These are phyloP conservation scores for Gallinago undulata DNA, from an alignment of 2,113 vertebrate genomes.

Conservation along the genomic window DNA sequence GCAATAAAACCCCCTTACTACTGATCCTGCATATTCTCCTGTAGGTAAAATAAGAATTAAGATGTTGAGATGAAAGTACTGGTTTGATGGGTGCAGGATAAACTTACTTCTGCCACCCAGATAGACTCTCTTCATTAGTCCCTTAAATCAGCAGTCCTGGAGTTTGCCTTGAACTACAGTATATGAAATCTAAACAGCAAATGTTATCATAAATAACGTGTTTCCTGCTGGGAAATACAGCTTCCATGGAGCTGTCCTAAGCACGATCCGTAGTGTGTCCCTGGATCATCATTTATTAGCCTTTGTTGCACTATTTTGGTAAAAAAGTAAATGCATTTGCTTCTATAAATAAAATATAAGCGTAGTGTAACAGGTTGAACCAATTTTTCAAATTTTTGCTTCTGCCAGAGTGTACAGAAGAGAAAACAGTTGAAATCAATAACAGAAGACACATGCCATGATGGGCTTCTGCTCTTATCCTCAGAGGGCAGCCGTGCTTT, in stretches of 20 bases:
- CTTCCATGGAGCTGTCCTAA: neutral
- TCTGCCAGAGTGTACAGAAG: neutral
- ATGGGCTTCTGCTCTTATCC: neutral
- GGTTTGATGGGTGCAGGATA: neutral
- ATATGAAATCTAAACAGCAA: neutral
- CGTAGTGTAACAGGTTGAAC: neutral
- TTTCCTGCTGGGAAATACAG: neutral
- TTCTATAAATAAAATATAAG: neutral
- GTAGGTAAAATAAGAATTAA: neutral
- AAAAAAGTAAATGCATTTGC: neutral
- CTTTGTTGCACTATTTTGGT: neutral
- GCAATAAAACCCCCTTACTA: neutral
- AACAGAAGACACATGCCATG: neutral
- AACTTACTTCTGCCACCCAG: neutral
- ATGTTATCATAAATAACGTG: neutral
- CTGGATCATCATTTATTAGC: neutral
- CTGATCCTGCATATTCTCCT: neutral
- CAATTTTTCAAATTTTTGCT: neutral
- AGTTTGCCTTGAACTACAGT: neutral
- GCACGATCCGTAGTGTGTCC: fast-evolving
- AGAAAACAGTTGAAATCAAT: neutral
- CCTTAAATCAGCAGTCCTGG: neutral
- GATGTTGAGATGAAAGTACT: neutral
- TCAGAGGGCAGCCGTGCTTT: neutral
- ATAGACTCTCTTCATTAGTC: neutral